Evolutionary conservation across 2,888 invertebrate species (phyloP), one percentile per base, ranked within the genome.

Genomic region (Oxyteleia sp.): DNA sequence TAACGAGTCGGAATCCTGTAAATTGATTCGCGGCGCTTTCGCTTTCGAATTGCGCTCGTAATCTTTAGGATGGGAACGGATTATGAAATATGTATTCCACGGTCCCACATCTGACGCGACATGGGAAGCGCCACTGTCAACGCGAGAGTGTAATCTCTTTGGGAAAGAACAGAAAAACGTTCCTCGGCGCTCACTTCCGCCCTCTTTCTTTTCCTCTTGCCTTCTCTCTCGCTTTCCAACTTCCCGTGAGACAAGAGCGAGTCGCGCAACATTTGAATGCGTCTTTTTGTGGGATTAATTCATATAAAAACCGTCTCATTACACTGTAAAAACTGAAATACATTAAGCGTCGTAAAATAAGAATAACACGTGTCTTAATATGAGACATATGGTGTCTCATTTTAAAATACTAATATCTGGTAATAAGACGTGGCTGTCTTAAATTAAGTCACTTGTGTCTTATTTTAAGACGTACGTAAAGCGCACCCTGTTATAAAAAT

Each of bases 21-120:
- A 75, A 81, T 84, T 84, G 84, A 84, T 84, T 84, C 75, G 80
- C 75, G 57, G 68, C 72, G 82, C 85, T 85, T 87, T 85, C 84
- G 84, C 85, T 84, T 84, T 86, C 69, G 71, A 66, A 71, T 75
- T 45, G 69, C 83, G 81, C 78, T 41, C 32, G 75, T 71, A 81
- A 82, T 84, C 78, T 76, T 80, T 79, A 15, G 74, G 83, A 78
- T 85, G 86, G 76, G 85, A 87, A 82, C 55, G 80, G 82, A 83
- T 84, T 85, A 82, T 80, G 85, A 84, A 82, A 84, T 84, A 82
- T 82, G 68, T 78, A 55, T 81, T 59, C 59, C 74, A 82, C 72
- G 72, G 72, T 78, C 64, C 64, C 78, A 72, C 79, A 71, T 81
- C 72, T 55, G 75, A 71, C 63, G 83, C 82, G 84, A 84, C 80